Base-by-base conservation (phyloP, 2,888 invertebrate genomes). In the Holacanthella duospinosa region DNA sequence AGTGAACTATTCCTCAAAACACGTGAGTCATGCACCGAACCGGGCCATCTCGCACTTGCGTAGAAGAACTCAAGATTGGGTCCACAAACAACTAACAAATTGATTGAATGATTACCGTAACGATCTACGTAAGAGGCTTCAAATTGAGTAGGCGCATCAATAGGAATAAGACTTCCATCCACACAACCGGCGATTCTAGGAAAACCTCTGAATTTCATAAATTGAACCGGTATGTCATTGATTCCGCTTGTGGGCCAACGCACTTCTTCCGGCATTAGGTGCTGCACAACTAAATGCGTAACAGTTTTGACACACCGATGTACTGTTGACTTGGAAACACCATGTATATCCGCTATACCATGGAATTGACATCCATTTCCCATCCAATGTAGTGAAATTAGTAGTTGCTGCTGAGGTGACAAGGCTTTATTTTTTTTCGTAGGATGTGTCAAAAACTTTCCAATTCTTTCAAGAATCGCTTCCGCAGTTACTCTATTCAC, bases 91-190 rank as follows among this genome's bases (percentile, higher is more conserved):
- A n/a, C n/a, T 29, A 66, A 55, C 0, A 36, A 59, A 29, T 69
- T 69, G 1, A 68, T 21, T n/a, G 65, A 66, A 43, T 69, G 68
- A 19, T 64, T 65, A 1, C 69, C 68, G n/a, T 68, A 48, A 12
- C 68, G 28, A 25, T 69, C 63, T 0, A 69, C 65, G 57, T 54
- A 69, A 25, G 57, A 44, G 19, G 48, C 61, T 29, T 69, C 68
- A 44, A 62, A 54, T 26, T 24, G 29, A 1, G 28, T 21, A 29
- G 69, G 69, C 2, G 66, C 63, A 56, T 66, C 57, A 9, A 69
- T 59, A 1, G 59, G 59, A 4, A 69, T 55, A 1, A 67, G 43
- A 0, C 63, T 62, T 1, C 69, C 67, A 57, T 69, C 69, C 0
- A 63, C 63, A 12, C 61, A 63, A 24, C 65, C 69, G 44, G 55